Evolutionary conservation across 1,140 invertebrate genomes (phyloP).

Genomic region (Aplysia californica): DNA sequence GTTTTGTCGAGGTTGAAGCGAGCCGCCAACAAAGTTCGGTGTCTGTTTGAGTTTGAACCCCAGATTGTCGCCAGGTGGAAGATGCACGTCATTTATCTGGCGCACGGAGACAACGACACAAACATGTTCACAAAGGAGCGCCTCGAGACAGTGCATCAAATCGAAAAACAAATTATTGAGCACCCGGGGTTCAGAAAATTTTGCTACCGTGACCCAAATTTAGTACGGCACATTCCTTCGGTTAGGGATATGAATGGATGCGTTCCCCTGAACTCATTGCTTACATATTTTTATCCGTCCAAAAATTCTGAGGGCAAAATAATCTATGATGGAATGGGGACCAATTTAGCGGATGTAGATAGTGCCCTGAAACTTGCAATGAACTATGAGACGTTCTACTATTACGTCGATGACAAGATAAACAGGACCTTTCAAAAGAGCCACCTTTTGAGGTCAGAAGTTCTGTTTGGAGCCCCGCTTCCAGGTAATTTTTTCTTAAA

Average conservation of each 20-base stretch:
- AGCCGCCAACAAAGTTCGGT: conserved; percentile 7
- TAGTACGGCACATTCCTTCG: conserved; percentile 34
- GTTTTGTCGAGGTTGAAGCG: conserved; percentile 3
- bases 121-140: conserved; percentile 60
- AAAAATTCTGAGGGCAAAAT: conserved; percentile 32
- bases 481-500: conserved; percentile 45
- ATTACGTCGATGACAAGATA: conserved; percentile 58
- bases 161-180: conserved; percentile 52
- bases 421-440: conserved; percentile 51
- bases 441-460: conserved; percentile 52
- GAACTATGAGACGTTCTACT: conserved; percentile 58
- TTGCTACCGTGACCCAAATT: conserved; percentile 46
- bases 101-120: conserved; percentile 40
- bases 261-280: conserved; percentile 57
- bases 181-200: conserved; percentile 51
- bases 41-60: conserved; percentile 3
- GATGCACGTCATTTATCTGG: conserved; percentile 44
- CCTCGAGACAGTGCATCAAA: conserved; percentile 47
- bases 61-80: conserved; percentile 29
- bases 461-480: conserved; percentile 58
- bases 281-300: conserved; percentile 62
- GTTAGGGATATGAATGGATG: conserved; percentile 44
- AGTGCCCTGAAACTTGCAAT: conserved; percentile 56
- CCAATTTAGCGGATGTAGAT: conserved; percentile 45
- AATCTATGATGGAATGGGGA: conserved; percentile 55